Evolutionary conservation across 2,113 vertebrate species (phyloP), one percentile per base, ranked within the genome.

Genomic region (Tragulus kanchil): DNA sequence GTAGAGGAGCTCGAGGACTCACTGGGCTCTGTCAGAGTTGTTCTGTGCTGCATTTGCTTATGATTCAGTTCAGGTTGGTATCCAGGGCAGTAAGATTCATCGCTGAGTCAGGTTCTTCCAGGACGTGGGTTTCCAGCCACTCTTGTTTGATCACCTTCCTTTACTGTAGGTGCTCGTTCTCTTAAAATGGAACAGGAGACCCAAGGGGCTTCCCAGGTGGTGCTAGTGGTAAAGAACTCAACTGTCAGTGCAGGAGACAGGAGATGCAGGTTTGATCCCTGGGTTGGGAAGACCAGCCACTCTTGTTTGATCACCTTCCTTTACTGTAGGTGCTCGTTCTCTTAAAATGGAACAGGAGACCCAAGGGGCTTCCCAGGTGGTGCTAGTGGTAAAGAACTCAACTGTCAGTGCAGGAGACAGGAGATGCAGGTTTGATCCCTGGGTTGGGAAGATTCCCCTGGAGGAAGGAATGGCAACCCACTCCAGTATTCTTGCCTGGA

Each of bases 1-100:
- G 4, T 13, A 9, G 62, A 67, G 23, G 14, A 14, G n/a, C 15
- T 62, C 77, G 12, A 45, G 48, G 73, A 36, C 28, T 31, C 17
- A 0, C 2, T 48, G 26, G n/a, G 54, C 48, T 1, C 45, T 13
- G 14, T 26, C 65, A 64, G 58, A 17, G 4, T 1, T 28, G 3
- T 64, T 5, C 58, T 45, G 13, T 7, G 61, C 36, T 54, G 15
- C 6, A 3, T 79, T 54, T 62, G 8, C 14, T 23, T 50, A 14
- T 45, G 45, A 16, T 15, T 77, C 65, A 73, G 5, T 14, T 85
- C 9, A 45, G 31, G 42, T n/a, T 54, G 15, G n/a, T n/a, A 7
- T 45, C 7, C 5, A 23, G 42, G 71, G 42, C 58, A 42, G 8
- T 28, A 23, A 54, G 36, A 26, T 52, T 54, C 42, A 52, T 78